Evolutionary conservation across 2,888 invertebrate species (phyloP), one percentile per base, ranked within the genome.

Genomic region (Willowsia nigromaculata): DNA sequence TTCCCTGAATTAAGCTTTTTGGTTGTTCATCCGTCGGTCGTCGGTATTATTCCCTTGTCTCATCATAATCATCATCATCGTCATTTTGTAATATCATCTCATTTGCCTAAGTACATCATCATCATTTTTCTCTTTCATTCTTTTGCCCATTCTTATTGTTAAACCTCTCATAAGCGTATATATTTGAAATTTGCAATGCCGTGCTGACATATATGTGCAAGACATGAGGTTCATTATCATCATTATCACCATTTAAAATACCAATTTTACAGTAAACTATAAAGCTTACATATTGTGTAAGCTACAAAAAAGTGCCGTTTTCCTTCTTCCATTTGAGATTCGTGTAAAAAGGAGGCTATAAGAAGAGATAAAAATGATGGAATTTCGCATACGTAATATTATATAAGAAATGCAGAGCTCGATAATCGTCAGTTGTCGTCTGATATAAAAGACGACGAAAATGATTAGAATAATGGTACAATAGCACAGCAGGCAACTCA

Each of bases 101-200:
- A 82, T 82, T 82, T 82, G 82, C 82, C 47, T 82, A 82, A 82
- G 65, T 82, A 82, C 82, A 62, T 82, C 62, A 56, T 53, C 33
- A 18, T 47, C 53, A 25, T 80, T 56, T 56, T 80, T 56, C 18
- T 30, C 80, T 80, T 80, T 56, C 56, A n/a, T 18, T 11, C n/a
- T 40, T 27, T 76, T 47, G 22, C 53, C 62, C 25, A 9, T 7
- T 53, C 43, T 50, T 15, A 37, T 30, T 30, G 1, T 65, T 65
- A 7, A 30, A 15, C 30, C 13, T 30, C n/a, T n/a, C n/a, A n/a
- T n/a, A n/a, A n/a, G n/a, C n/a, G n/a, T n/a, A n/a, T n/a, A n/a
- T n/a, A n/a, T n/a, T n/a, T n/a, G n/a, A n/a, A n/a, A n/a, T 33
- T 15, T 33, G 7, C 2, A 30, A 47, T 47, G 25, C 6, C 43